A percentile compares a stretch with the other conserved stretches of the same genome.
phyloP scores from a whole-genome alignment of 2,888 invertebrate species.

The Sipha maydis region DNA sequence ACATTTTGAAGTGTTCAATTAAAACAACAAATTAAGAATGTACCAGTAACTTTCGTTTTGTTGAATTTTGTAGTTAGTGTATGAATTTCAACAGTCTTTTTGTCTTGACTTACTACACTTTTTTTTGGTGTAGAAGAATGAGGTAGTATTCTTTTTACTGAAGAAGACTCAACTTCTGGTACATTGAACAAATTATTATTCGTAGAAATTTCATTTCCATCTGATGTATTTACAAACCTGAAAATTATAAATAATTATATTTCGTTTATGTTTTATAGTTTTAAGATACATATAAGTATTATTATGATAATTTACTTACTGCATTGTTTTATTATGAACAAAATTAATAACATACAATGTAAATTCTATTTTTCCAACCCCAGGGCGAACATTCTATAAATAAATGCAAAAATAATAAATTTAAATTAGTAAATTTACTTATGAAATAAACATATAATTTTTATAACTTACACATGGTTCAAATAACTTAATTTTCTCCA shows the following conservation, averaged over 20 bases:
- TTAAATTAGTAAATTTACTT: background rate
- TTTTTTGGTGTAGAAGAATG: slow-evolving; percentile 30
- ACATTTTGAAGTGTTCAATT: background rate
- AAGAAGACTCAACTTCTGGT: slow-evolving; percentile 49
- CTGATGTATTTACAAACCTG: slow-evolving; percentile 25
- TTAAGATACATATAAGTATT: background rate
- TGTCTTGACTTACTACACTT: background rate
- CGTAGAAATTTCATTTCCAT: background rate
- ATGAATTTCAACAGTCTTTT: slow-evolving; percentile 52
- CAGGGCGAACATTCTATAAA: slow-evolving; percentile 45
- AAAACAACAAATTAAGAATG: background rate
- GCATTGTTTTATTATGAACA: slow-evolving; percentile 44
- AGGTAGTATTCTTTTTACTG: slow-evolving; percentile 3
- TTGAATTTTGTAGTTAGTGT: slow-evolving; percentile 1
- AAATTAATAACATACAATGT: slow-evolving; percentile 39
- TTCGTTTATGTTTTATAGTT: no score
- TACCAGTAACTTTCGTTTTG: slow-evolving; percentile 32
- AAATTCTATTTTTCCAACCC: slow-evolving; percentile 57
- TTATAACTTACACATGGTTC: slow-evolving; percentile 35
- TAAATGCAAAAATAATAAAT: slow-evolving; percentile 10
- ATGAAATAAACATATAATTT: background rate
- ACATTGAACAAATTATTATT: slow-evolving; percentile 45
- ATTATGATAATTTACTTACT: slow-evolving; percentile 33
- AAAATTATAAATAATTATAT: background rate
- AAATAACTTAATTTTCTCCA: slow-evolving; percentile 30